A percentile compares a stretch with the other conserved stretches of the same genome.
phyloP scores from a whole-genome alignment of 2,888 invertebrate species.

The Andrena flavipes region DNA sequence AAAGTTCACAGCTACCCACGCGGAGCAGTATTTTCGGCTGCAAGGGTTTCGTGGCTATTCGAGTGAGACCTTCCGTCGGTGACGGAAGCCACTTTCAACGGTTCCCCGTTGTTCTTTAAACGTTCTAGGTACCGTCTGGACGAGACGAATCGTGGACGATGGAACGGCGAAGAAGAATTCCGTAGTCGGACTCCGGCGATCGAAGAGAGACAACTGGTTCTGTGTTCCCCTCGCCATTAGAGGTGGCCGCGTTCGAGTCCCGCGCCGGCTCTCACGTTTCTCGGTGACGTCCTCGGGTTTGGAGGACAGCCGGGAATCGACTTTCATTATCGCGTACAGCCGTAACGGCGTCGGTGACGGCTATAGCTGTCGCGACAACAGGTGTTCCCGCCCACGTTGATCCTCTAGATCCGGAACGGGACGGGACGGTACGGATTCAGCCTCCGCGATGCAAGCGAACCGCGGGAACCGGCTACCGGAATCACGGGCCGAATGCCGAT shows the following conservation, averaged over 20 bases:
- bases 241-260: slow-evolving; percentile 1
- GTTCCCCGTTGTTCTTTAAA: no score
- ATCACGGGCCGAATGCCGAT: slow-evolving; percentile 35
- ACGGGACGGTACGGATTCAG: slow-evolving; percentile 6
- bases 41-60: no score
- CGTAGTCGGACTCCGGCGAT: not conserved
- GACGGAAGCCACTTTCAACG: no score
- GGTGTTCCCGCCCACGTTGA: slow-evolving; percentile 35
- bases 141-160: not conserved
- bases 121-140: no score
- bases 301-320: slow-evolving; percentile 54
- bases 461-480: not conserved
- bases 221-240: slow-evolving; percentile 27
- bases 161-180: not conserved
- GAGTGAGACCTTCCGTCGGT: no score
- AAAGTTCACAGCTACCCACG: not conserved
- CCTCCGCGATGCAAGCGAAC: slow-evolving; percentile 33
- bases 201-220: slow-evolving; percentile 4
- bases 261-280: slow-evolving; percentile 33
- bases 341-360: slow-evolving; percentile 27
- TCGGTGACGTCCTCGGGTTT: slow-evolving; percentile 54
- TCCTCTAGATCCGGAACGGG: slow-evolving; percentile 27
- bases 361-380: slow-evolving; percentile 46
- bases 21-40: slow-evolving; percentile 5
- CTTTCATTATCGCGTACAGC: slow-evolving; percentile 34